These are phyloP conservation scores for Hybos culiciformis DNA, from an alignment of 2,888 invertebrate genomes.

Conservation along the genomic window DNA sequence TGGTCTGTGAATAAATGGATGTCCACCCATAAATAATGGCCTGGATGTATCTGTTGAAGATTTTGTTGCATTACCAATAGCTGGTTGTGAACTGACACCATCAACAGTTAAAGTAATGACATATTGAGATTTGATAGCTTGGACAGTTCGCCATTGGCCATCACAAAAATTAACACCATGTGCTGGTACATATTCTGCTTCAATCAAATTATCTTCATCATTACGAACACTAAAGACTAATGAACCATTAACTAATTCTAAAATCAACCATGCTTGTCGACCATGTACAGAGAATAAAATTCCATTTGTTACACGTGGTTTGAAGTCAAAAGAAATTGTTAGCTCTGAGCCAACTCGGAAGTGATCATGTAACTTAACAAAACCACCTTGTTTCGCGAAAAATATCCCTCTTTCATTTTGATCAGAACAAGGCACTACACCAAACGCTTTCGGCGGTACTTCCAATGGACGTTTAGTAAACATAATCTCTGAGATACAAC, in stretches of 20 bases:
- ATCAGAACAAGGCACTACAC: conserved; percentile 65
- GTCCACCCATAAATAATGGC: conserved; percentile 83
- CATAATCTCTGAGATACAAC: conserved; percentile 66
- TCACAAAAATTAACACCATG: conserved; percentile 69
- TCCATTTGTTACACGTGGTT: conserved; percentile 72
- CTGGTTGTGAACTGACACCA: conserved; percentile 58
- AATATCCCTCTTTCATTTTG: conserved; percentile 68
- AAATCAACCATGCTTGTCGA: conserved; percentile 60
- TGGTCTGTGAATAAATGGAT: conserved; percentile 42
- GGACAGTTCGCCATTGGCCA: conserved; percentile 81
- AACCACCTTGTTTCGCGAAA: conserved; percentile 68
- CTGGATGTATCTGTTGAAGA: conserved; percentile 66
- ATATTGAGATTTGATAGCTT: conserved; percentile 80
- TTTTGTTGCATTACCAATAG: conserved; percentile 49
- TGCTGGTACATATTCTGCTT: conserved; percentile 52
- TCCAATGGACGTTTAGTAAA: conserved; percentile 54
- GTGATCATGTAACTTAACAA: conserved; percentile 50
- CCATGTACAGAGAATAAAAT: conserved; percentile 78
- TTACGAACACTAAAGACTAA: conserved; percentile 70
- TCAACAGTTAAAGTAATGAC: conserved; percentile 80
- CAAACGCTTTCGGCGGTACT: conserved; percentile 42
- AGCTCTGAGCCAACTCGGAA: conserved; percentile 69
- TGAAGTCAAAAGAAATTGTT: conserved; percentile 70
- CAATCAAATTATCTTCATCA: conserved; percentile 58
- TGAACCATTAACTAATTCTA: conserved; percentile 78